Evolutionary conservation across 2,113 vertebrate genomes (phyloP).

Genomic region (Protomyctophum bolini): DNA sequence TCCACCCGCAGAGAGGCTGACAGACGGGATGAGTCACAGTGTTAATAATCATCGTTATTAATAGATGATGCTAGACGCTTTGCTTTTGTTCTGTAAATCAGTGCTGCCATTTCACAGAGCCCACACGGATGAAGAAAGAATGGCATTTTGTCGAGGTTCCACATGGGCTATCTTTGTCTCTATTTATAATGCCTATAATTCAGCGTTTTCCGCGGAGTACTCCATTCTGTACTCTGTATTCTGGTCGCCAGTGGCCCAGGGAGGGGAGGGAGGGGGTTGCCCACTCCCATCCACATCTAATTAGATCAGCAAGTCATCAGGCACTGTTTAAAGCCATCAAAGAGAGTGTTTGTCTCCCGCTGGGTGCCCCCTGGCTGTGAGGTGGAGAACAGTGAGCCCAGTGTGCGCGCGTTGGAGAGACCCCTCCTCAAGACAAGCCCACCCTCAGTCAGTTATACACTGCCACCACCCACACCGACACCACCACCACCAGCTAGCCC

Average conservation of each 20-base stretch:
- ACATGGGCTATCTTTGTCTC: slow-evolving; percentile 20
- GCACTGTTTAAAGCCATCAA: slow-evolving; percentile 78
- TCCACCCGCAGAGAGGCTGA: not conserved
- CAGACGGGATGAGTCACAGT: slow-evolving; percentile 4
- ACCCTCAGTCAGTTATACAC: slow-evolving; percentile 14
- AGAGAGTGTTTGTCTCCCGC: slow-evolving; percentile 69
- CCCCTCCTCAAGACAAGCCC: slow-evolving; percentile 59
- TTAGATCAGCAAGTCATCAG: slow-evolving; percentile 77
- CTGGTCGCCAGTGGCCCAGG: slow-evolving; percentile 17
- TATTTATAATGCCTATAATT: slow-evolving; percentile 40
- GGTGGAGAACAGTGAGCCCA: slow-evolving; percentile 69
- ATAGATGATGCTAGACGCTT: slow-evolving; percentile 11
- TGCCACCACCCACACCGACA: too few relatives aligned
- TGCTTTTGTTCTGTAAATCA: slow-evolving; percentile 30
- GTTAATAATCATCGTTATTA: not conserved
- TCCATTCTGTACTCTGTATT: slow-evolving; percentile 41
- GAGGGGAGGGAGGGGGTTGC: slow-evolving; percentile 32
- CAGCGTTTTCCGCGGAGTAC: slow-evolving; percentile 10
- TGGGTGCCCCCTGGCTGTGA: slow-evolving; percentile 71
- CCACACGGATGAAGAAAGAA: slow-evolving; percentile 19
- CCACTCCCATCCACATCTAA: slow-evolving; percentile 63
- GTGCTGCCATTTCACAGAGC: slow-evolving; percentile 7
- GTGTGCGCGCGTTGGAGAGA: slow-evolving; percentile 56
- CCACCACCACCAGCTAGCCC: slow-evolving; percentile 51
- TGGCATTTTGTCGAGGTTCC: slow-evolving; percentile 12